These are phyloP conservation scores for Pseudocheirus occidentalis DNA, from an alignment of 2,797 vertebrate genomes.

Conservation along the genomic window DNA sequence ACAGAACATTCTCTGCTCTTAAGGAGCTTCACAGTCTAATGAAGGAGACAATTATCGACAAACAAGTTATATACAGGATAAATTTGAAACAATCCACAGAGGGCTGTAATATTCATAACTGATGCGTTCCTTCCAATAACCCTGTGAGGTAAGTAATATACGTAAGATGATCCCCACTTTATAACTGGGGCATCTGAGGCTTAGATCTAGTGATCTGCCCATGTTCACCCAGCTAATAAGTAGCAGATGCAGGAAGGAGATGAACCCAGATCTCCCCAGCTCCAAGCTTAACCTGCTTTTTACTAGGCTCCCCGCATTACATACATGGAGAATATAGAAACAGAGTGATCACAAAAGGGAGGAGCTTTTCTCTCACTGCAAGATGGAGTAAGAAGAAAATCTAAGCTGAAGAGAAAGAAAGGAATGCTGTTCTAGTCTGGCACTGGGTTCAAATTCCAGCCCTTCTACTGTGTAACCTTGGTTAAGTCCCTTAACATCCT, in stretches of 20 bases:
- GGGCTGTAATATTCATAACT: neutral
- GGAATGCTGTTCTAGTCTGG: neutral
- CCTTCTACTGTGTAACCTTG: neutral
- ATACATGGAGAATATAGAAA: neutral
- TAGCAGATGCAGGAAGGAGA: neutral
- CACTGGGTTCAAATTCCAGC: neutral
- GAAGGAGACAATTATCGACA: too few relatives aligned
- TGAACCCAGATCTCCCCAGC: neutral
- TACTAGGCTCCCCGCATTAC: neutral
- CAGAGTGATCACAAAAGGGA: neutral
- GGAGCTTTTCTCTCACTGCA: neutral
- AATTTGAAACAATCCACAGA: neutral
- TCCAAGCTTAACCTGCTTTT: neutral
- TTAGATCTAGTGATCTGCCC: neutral
- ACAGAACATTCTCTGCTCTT: too few relatives aligned
- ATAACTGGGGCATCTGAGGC: constrained; percentile 7
- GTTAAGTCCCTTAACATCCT: neutral
- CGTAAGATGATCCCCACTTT: neutral
- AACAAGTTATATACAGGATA: too few relatives aligned
- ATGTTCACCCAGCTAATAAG: neutral
- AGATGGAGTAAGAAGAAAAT: neutral
- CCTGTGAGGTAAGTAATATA: neutral
- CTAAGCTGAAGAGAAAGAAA: neutral
- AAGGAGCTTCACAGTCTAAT: too few relatives aligned
- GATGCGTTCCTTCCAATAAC: neutral